Percentiles rank a stretch among this genome's conserved stretches.
Conservation (phyloP, 2,888 invertebrate genomes). For the Cabera pusaria region DNA sequence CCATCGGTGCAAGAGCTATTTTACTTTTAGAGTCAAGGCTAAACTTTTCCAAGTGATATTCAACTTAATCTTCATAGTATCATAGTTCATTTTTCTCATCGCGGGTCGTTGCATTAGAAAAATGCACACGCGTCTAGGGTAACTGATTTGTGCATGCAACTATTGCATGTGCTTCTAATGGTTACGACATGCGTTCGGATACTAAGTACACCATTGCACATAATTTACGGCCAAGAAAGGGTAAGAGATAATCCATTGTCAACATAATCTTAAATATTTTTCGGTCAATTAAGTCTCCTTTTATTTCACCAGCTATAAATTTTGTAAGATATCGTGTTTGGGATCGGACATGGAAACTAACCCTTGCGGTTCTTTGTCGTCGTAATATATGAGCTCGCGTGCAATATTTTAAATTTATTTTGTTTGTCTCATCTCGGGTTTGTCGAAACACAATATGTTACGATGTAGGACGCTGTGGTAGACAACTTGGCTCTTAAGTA, state of each 20-base stretch:
- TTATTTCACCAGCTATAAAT: constrained; percentile 62
- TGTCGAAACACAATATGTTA: too few relatives aligned
- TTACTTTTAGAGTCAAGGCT: constrained; percentile 9
- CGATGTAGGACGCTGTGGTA: too few relatives aligned
- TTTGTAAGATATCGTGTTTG: constrained; percentile 48
- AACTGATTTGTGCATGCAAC: constrained; percentile 64
- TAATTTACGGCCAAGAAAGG: constrained; percentile 76
- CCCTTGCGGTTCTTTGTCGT: constrained; percentile 41
- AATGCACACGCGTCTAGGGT: constrained; percentile 36
- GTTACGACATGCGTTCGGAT: constrained; percentile 61
- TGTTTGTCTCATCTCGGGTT: constrained; percentile 12
- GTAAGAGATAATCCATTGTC: constrained; percentile 69
- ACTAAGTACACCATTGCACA: constrained; percentile 55
- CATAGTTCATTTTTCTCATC: constrained; percentile 12
- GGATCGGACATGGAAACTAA: constrained; percentile 39
- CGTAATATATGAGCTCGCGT: constrained; percentile 37
- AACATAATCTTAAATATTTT: constrained; percentile 76
- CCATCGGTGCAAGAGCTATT: constrained; percentile 17
- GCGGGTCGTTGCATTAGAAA: constrained; percentile 16
- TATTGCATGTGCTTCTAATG: constrained; percentile 69
- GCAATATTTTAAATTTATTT: constrained; percentile 32
- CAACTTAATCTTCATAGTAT: background rate
- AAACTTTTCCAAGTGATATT: constrained; percentile 4
- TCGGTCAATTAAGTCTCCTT: constrained; percentile 62
- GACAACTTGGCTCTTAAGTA: too few relatives aligned